phyloP scores from a whole-genome alignment of 2,888 invertebrate genomes.

The Byasa hedistus region DNA sequence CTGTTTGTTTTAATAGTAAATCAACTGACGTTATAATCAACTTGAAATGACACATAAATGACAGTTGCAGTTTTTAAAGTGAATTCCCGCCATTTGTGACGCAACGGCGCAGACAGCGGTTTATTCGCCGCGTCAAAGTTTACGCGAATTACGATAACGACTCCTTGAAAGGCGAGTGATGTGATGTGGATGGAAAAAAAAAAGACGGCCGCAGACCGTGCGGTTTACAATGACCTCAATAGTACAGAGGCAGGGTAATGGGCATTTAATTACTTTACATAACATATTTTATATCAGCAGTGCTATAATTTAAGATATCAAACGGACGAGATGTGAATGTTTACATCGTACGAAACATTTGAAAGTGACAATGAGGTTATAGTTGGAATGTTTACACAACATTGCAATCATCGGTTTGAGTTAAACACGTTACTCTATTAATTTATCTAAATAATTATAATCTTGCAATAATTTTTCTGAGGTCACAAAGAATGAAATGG shows the following conservation, averaged over 20 bases:
- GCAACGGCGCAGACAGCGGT: slow-evolving; percentile 11
- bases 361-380: too few species aligned
- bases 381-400: too few species aligned
- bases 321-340: too few species aligned
- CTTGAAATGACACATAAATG: neutral
- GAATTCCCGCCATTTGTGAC: slow-evolving; percentile 21
- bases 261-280: too few species aligned
- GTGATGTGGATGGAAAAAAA: slow-evolving; percentile 1
- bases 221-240: slow-evolving; percentile 28
- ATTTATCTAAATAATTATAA: too few species aligned
- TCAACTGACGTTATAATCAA: neutral
- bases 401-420: too few species aligned
- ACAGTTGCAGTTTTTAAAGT: neutral
- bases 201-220: slow-evolving; percentile 8
- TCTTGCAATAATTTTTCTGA: too few species aligned
- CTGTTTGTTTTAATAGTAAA: neutral
- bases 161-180: slow-evolving; percentile 24
- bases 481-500: too few species aligned
- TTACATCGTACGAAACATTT: too few species aligned
- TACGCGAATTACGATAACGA: slow-evolving; percentile 23
- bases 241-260: neutral
- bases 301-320: too few species aligned
- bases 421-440: too few species aligned
- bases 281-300: too few species aligned
- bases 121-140: slow-evolving; percentile 17